Evolutionary conservation across 2,888 invertebrate species (phyloP), one percentile per base, ranked within the genome.

Genomic region (Gari tellinella): DNA sequence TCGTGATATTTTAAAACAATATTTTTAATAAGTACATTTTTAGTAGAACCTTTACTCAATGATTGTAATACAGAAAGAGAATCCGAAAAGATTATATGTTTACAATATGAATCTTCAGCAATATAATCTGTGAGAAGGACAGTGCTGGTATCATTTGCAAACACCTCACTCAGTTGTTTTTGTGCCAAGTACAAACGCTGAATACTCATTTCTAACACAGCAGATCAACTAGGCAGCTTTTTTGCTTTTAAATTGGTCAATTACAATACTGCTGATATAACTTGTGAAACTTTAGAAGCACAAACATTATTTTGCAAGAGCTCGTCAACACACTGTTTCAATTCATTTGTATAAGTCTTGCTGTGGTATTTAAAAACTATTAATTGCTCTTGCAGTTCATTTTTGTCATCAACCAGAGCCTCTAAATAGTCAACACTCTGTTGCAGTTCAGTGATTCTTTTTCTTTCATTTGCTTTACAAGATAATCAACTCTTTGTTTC

Each of bases 301-400:
- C 17, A 41, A 7, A 43, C 62, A 40, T 62, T 38, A 46, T 40
- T 19, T 31, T 43, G 31, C 14, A 53, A 40, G 19, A 63, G n/a
- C 26, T 63, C 63, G 43, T 63, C 53, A 5, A 63, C 63, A 43
- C 63, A 63, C 2, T 26, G 17, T 46, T 63, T 63, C 10, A 63
- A 45, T 15, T 21, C 53, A 1, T 12, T 19, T 14, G 43, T 53
- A 37, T 63, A 63, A n/a, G 14, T 37, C 41, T 63, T 63, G 12
- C 23, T 48, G 19, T 53, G 10, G 10, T 63, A 53, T 53, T 63
- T 53, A 46, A 53, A 53, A 1, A 53, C 45, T 46, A 26, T 12
- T 37, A 63, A 8, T 43, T 31, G 23, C 19, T 25, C 41, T 23
- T 55, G 14, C 8, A 10, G 15, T 15, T 17, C 21, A 12, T 40